Percentiles rank a stretch among this genome's conserved stretches.
Conservation (phyloP, 2,113 vertebrate species). For the Channa argus region DNA sequence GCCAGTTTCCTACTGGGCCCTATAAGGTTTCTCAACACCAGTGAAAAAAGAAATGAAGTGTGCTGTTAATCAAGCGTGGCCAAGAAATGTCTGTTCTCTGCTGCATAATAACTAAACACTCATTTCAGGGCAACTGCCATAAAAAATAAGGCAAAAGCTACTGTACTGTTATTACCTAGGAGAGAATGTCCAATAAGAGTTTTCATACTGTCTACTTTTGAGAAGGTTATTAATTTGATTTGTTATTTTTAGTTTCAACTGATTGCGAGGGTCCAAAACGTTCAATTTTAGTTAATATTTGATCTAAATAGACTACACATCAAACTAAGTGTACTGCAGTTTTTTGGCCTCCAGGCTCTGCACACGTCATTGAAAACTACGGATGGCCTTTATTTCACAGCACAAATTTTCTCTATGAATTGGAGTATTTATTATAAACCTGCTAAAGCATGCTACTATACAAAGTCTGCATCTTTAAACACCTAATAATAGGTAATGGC, state of each 20-base stretch:
- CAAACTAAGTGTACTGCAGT: too few species aligned
- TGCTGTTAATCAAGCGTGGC: conserved; percentile 16
- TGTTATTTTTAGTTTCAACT: too few species aligned
- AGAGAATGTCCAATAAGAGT: too few species aligned
- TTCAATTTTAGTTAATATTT: too few species aligned
- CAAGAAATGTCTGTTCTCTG: conserved; percentile 9
- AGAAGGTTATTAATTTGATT: too few species aligned
- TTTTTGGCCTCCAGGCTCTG: too few species aligned
- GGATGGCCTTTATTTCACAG: not conserved
- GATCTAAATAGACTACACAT: too few species aligned
- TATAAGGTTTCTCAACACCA: conserved; percentile 21
- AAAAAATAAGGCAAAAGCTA: not conserved
- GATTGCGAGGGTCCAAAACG: too few species aligned
- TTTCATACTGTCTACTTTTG: too few species aligned
- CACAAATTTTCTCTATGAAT: not conserved
- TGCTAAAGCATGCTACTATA: not conserved
- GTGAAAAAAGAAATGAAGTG: not conserved
- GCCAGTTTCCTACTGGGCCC: conserved; percentile 28
- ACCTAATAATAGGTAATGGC: too few species aligned
- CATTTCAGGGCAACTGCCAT: not conserved
- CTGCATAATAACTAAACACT: not conserved
- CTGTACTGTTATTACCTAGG: not conserved
- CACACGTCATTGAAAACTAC: too few species aligned
- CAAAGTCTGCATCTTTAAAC: not conserved
- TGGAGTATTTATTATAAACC: not conserved